Percentiles rank a stretch among this genome's conserved stretches.
Evolutionary conservation across 1,140 invertebrate genomes (phyloP).

Genomic region (Chymomyza costata): DNA sequence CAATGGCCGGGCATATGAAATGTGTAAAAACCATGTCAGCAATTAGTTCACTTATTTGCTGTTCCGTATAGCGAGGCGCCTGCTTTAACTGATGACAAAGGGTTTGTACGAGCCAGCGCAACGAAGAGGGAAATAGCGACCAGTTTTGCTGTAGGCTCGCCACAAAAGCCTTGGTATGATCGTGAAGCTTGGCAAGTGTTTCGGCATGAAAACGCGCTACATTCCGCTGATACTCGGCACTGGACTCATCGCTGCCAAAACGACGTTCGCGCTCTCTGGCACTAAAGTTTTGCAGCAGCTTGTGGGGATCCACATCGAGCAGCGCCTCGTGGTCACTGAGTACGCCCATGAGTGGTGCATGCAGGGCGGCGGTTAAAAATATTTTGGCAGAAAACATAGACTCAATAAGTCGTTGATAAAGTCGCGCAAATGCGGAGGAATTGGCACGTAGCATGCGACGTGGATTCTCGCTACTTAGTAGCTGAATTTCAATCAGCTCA

Average conservation of each 20-base stretch:
- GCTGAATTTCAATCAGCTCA: slow-evolving; percentile 89
- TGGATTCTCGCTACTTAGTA: slow-evolving; percentile 88
- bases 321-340: slow-evolving; percentile 95
- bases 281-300: slow-evolving; percentile 80
- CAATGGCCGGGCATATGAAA: slow-evolving; percentile 97
- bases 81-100: slow-evolving; percentile 84
- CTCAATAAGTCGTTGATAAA: slow-evolving; percentile 94
- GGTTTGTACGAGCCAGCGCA: slow-evolving; percentile 86
- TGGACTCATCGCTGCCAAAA: slow-evolving; percentile 84
- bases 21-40: slow-evolving; percentile 95
- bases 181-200: slow-evolving; percentile 86
- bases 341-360: slow-evolving; percentile 93
- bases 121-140: slow-evolving; percentile 92
- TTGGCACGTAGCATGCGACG: slow-evolving; percentile 88
- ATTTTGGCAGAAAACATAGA: slow-evolving; percentile 92
- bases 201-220: slow-evolving; percentile 85
- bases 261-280: slow-evolving; percentile 75
- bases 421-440: slow-evolving; percentile 90
- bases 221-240: slow-evolving; percentile 82
- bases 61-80: slow-evolving; percentile 78
- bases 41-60: slow-evolving; percentile 87
- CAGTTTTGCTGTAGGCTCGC: slow-evolving; percentile 89
- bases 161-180: slow-evolving; percentile 89
- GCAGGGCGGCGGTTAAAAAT: slow-evolving; percentile 93
- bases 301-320: slow-evolving; percentile 94